Evolutionary conservation across 2,888 invertebrate genomes (phyloP), one percentile per base, ranked within the genome.

Genomic region (Orthosia gracilis): DNA sequence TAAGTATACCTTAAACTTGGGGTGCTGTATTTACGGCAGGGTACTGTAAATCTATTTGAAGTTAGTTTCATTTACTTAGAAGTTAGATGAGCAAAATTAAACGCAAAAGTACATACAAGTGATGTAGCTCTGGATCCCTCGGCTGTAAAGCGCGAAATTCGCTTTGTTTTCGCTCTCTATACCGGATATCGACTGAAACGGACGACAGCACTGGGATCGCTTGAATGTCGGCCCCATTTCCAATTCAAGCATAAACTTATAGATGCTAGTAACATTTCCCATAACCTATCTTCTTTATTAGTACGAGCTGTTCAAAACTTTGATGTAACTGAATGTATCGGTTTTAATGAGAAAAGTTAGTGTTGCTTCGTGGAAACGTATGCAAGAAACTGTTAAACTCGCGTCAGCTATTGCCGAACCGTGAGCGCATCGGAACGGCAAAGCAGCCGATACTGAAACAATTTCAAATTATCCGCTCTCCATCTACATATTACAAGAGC

Each of bases 341-440:
- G 73, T 84, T 80, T 83, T 78, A 86, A 85, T 78, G 73, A 85
- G 79, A 52, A 73, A 86, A 85, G 77, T 83, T 83, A 21, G 66
- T 62, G 69, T 63, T 49, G 71, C 71, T 71, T n/a, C 67, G 65
- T 86, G 69, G 76, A 70, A 80, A 75, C 47, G 68, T 83, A 80
- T 83, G 76, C 80, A 82, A 61, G 78, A 73, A 83, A 73, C 66
- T 71, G 69, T 57, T 80, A 63, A 74, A 70, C 73, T 76, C 2
- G 58, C 40, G 66, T 65, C 66, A 68, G 69, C 65, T 69, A 85
- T 78, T 85, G 70, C 57, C 69, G 52, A 61, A 66, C 55, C 65
- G 76, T 67, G 73, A 67, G 83, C 55, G 69, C 65, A 67, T 63
- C 61, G 83, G 57, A 47, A 66, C 49, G 49, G 63, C 57, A 73